Evolutionary conservation across 2,888 invertebrate species (phyloP).

Genomic region (Eledone cirrhosa): DNA sequence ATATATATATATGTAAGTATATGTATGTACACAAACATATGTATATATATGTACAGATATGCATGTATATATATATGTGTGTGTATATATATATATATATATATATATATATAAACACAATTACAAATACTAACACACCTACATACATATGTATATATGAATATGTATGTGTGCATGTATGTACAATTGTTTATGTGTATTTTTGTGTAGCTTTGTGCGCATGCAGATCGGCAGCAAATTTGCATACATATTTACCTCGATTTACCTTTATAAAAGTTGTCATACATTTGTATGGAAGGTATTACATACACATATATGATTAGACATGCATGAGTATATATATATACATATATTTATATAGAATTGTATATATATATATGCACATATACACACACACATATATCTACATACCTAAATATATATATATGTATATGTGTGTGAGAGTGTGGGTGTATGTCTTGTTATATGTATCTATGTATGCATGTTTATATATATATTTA

Average conservation of each 20-base stretch:
- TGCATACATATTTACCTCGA: no score
- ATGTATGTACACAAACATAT: background rate
- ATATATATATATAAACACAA: background rate
- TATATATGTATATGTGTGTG: background rate
- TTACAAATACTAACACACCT: background rate
- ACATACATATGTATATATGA: background rate
- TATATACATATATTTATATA: background rate
- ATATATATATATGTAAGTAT: background rate
- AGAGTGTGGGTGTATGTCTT: background rate
- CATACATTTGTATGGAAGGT: no score
- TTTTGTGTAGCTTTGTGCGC: background rate
- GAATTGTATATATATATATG: background rate
- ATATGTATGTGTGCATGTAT: background rate
- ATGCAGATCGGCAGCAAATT: no score
- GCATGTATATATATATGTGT: background rate
- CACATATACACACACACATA: background rate
- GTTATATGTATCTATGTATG: background rate
- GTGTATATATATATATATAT: background rate
- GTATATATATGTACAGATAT: background rate
- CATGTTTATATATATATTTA: background rate
- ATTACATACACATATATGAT: no score
- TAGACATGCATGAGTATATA: background rate
- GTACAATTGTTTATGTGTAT: no score
- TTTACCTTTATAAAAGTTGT: no score
- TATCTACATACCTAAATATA: background rate